phyloP scores from a whole-genome alignment of 2,113 vertebrate species.

The Cariama cristata region DNA sequence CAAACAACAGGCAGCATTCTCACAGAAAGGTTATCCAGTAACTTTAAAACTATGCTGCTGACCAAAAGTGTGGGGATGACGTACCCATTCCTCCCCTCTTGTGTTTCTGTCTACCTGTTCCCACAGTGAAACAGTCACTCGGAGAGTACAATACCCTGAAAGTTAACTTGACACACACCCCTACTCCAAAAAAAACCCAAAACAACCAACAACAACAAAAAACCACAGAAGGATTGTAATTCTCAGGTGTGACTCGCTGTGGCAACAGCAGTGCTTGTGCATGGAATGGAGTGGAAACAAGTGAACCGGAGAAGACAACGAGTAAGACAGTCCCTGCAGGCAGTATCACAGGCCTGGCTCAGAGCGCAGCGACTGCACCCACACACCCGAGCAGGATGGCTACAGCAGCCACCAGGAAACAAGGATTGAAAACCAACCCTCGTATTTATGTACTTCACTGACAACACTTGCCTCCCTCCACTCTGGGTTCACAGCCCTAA shows the following conservation, averaged over 20 bases:
- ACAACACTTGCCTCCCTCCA: not conserved
- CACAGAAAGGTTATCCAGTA: fast-evolving
- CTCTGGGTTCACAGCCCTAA: not conserved
- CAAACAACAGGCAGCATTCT: not conserved
- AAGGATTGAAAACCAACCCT: not conserved
- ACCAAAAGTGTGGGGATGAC: not conserved
- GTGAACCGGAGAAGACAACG: fast-evolving
- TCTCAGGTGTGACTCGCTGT: not conserved
- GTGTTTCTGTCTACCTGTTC: not conserved
- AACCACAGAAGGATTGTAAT: not conserved
- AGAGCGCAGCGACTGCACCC: fast-evolving
- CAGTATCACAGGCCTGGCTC: not conserved
- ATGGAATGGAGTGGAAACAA: not conserved
- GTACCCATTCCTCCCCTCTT: not conserved
- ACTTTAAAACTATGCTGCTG: not conserved
- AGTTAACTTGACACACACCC: not conserved
- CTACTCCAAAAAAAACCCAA: not conserved
- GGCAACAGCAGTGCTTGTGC: not conserved
- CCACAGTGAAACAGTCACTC: not conserved
- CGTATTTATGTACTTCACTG: not conserved
- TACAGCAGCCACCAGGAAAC: not conserved
- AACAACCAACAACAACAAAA: not conserved
- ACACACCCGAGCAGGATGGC: fast-evolving
- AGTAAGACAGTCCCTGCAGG: not conserved
- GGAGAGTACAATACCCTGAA: not conserved